phyloP scores from a whole-genome alignment of 2,797 vertebrate genomes.

The Girardinus metallicus region DNA sequence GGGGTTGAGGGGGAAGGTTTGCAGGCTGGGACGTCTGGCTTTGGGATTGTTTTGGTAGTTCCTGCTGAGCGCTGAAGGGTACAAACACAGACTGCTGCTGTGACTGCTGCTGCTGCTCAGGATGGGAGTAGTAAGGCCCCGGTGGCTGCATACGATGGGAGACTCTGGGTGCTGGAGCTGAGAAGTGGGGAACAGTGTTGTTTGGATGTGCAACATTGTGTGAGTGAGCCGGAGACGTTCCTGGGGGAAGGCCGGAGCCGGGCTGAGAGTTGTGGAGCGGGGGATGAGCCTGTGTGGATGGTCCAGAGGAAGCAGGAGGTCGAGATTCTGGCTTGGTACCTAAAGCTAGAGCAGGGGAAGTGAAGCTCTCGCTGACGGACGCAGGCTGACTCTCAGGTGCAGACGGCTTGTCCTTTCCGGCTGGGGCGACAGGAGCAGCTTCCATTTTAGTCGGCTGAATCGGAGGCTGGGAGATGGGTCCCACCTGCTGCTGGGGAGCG shows the following conservation, averaged over 20 bases:
- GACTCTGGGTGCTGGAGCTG: constrained; percentile 89
- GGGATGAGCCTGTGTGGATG: constrained; percentile 82
- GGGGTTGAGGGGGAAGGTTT: constrained; percentile 70
- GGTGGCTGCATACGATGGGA: constrained; percentile 95
- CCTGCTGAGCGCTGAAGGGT: constrained; percentile 85
- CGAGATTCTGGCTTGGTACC: constrained; percentile 78
- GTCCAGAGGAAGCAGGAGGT: constrained; percentile 82
- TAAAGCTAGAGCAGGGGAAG: constrained; percentile 73
- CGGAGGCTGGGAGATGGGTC: constrained; percentile 78
- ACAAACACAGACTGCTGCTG: constrained; percentile 89
- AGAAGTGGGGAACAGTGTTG: constrained; percentile 93
- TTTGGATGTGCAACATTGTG: constrained; percentile 88
- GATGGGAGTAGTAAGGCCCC: constrained; percentile 89
- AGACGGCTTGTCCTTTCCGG: constrained; percentile 86
- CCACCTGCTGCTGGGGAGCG: constrained; percentile 81
- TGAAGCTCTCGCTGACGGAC: constrained; percentile 73
- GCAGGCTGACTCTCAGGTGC: constrained; percentile 66
- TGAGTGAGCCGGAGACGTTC: constrained; percentile 76
- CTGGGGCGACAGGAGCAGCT: constrained; percentile 74
- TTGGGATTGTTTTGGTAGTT: constrained; percentile 85
- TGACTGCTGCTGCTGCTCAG: constrained; percentile 73
- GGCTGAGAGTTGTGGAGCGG: constrained; percentile 77
- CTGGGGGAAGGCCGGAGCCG: constrained; percentile 79
- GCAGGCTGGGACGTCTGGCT: constrained; percentile 76
- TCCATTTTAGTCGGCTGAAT: constrained; percentile 83